Base-by-base conservation (phyloP, 2,797 vertebrate species). In the Gymnopithys bicolor region DNA sequence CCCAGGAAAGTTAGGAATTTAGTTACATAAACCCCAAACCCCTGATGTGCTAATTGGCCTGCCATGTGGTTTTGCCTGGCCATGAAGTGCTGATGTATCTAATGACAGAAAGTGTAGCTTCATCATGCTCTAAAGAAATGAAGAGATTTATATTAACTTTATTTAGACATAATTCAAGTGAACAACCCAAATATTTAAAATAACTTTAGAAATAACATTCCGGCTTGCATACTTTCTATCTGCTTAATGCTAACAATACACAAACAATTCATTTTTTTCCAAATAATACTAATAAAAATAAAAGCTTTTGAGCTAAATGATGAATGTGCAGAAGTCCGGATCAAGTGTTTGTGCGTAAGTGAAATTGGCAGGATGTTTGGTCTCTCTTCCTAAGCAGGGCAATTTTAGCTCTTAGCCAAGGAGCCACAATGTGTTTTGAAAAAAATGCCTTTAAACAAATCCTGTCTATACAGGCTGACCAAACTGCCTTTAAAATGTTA, bases 151-250 rank as follows among this genome's bases (percentile, higher is more conserved):
- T 51, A 35, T 19, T 87, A 56, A 60, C 37, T 88, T 94, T 71
- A 83, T 89, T 95, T 92, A 95, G 79, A 90, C 46, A 41, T 23
- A 68, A 13, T 73, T 82, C 70, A 90, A 87, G 86, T 58, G 68
- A 81, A 68, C 58, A 71, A 60, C n/a, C 49, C 71, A 95, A 94
- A 92, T 94, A 89, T 91, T 95, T 94, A 78, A 90, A 93, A 33
- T 89, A 83, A 83, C 66, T 91, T 85, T 8, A 68, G 58, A 88
- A 94, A 45, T 86, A 80, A 43, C 51, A 75, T 91, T 90, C 67
- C 73, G 23, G 62, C 51, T 93, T 62, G 33, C 75, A 27, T 87
- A 63, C 58, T 93, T 89, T 28, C 70, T 81, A 23, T 78, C 81
- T 74, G 68, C 49, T 80, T 92, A 79, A 32, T 71, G 56, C 90